These are phyloP conservation scores for Porites rus DNA, from an alignment of 92 coral and sea anemone genomes.

Conservation along the genomic window DNA sequence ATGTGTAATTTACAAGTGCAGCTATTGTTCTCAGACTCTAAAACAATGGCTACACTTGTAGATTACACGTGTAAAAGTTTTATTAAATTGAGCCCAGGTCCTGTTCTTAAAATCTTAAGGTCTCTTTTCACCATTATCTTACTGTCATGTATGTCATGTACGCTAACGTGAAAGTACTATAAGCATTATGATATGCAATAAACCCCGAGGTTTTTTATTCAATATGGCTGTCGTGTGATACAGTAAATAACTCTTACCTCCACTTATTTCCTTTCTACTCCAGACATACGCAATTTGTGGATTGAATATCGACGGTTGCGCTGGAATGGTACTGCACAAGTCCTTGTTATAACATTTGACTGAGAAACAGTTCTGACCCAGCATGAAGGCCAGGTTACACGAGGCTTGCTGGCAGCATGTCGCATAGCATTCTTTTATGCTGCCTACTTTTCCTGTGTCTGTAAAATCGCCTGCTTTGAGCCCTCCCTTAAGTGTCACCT, in stretches of 20 bases:
- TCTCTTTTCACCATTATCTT: too few species aligned
- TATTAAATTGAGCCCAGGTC: too few species aligned
- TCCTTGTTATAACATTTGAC: constrained; percentile 92
- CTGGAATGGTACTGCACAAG: constrained; percentile 93
- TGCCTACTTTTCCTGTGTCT: constrained; percentile 97
- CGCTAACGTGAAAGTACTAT: too few species aligned
- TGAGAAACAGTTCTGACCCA: constrained; percentile 98
- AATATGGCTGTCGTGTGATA: too few species aligned
- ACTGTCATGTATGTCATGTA: too few species aligned
- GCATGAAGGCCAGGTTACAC: constrained; percentile 96
- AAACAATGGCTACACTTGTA: too few species aligned
- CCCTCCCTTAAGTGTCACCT: constrained; percentile 97
- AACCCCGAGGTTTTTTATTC: too few species aligned
- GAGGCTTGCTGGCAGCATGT: constrained; percentile 88
- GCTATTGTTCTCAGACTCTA: too few species aligned
- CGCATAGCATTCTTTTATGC: constrained; percentile 93
- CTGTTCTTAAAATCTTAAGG: too few species aligned
- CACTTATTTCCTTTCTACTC: constrained; percentile 67
- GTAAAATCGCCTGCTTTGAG: constrained; percentile 98
- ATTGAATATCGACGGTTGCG: constrained; percentile 97
- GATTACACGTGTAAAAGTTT: too few species aligned
- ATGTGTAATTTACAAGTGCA: too few species aligned
- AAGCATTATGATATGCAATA: too few species aligned
- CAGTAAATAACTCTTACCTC: neutral
- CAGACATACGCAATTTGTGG: constrained; percentile 98